A percentile compares a stretch with the other conserved stretches of the same genome.
Evolutionary conservation across 2,888 invertebrate genomes (phyloP).

Genomic region (Chouioia cunea): DNA sequence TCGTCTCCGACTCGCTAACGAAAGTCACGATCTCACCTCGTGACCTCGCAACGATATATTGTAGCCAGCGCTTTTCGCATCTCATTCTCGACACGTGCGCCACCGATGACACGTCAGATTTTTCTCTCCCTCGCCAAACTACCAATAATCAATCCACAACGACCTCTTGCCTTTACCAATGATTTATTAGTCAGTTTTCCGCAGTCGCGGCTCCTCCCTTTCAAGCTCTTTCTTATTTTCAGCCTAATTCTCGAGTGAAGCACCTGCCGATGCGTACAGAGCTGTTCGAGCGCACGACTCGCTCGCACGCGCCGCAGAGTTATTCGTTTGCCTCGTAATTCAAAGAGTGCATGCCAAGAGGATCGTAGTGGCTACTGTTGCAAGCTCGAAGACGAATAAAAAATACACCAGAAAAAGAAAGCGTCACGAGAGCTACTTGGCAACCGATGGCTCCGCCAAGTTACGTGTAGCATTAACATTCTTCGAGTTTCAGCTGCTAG

Average conservation of each 20-base stretch:
- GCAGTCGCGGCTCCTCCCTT: no score
- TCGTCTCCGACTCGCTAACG: conserved; percentile 21
- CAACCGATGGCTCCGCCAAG: not conserved
- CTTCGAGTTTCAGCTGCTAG: not conserved
- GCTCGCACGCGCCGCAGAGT: not conserved
- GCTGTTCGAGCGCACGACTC: no score
- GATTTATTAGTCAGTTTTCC: no score
- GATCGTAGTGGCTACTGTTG: conserved; percentile 14
- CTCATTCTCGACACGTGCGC: conserved; percentile 27
- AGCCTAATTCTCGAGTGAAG: no score
- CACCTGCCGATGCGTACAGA: no score
- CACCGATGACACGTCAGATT: conserved; percentile 26
- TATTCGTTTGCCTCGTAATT: conserved; percentile 10
- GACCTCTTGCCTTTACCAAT: no score
- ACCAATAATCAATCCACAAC: conserved; percentile 23
- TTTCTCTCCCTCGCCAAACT: not conserved
- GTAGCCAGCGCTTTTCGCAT: conserved; percentile 24
- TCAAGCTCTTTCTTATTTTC: no score
- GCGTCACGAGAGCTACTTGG: not conserved
- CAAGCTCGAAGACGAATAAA: conserved; percentile 3
- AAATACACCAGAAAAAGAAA: not conserved
- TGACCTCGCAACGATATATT: conserved; percentile 19
- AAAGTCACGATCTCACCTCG: conserved; percentile 40
- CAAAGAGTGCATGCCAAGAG: not conserved
- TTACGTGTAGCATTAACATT: conserved; percentile 8